Conservation (phyloP, 2,113 vertebrate genomes). For the Ochotona princeps region DNA sequence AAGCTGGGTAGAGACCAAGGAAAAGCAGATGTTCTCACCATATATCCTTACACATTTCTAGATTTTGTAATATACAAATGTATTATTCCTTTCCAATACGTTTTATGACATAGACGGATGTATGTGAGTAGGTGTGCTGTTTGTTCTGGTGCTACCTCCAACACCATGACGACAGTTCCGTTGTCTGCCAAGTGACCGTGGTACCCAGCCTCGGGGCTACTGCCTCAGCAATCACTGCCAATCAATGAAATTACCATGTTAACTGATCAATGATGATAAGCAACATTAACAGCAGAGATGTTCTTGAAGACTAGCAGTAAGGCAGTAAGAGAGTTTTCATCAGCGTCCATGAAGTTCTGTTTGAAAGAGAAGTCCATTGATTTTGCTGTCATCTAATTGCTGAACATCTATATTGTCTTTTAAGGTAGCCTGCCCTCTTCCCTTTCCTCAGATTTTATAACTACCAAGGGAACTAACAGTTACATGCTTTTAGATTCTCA, state of each 20-base stretch:
- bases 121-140: not conserved
- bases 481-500: constrained; percentile 10
- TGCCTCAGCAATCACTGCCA: not conserved
- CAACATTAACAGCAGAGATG: not conserved
- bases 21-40: not conserved
- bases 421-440: not conserved
- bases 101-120: too few species aligned
- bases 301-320: not conserved
- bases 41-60: not conserved
- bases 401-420: not conserved
- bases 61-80: not conserved
- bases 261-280: not conserved
- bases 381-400: not conserved
- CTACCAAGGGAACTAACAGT: not conserved
- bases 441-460: not conserved
- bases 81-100: too few species aligned
- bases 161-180: not conserved
- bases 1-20: not conserved
- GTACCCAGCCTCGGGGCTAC: not conserved
- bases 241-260: too few species aligned
- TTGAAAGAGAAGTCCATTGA: constrained; percentile 11
- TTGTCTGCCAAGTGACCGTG: not conserved
- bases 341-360: not conserved
- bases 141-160: not conserved
- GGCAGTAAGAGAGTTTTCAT: not conserved